Base-by-base conservation (phyloP, 2,797 vertebrate genomes). In the Chanos chanos region DNA sequence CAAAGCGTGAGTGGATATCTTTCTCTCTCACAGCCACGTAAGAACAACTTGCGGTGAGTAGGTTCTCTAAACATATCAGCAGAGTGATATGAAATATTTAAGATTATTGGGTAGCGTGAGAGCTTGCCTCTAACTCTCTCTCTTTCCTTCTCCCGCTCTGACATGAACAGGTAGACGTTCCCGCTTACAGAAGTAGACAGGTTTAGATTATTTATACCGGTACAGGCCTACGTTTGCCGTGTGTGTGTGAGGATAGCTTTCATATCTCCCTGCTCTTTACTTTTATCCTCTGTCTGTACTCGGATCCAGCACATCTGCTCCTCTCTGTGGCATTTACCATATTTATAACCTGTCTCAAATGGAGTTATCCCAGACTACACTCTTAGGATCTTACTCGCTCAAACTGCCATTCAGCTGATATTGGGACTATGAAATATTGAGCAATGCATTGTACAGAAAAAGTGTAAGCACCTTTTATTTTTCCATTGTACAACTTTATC, bases 41-140 rank as follows among this genome's bases (percentile, higher is more conserved):
- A 59, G 47, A 65, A 50, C 41, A 33, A 40, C n/a, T 44, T 30
- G 44, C 81, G 79, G 67, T 40, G 58, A 72, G 73, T 76, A 70
- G 75, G 85, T 82, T 85, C 83, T 85, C 82, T 72, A 64, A 88
- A 79, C 83, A 83, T 85, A 87, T 88, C 87, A 78, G 74, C 73
- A 8, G 74, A 64, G 40, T 51, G 56, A 30, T 85, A 89, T 92
- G 79, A 88, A 93, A 91, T 89, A 93, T 93, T 92, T 86, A 93
- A 78, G 75, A 58, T 75, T 81, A 80, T 83, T 84, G 84, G 86
- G 86, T 77, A 77, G 83, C 28, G 67, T 84, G 83, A 87, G 84
- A 86, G 83, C 52, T 27, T 50, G 72, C 63, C 51, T 64, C 59
- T n/a, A n/a, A n/a, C 4, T 12, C 18, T 21, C 19, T 62, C 43